Evolutionary conservation across 2,797 vertebrate genomes (phyloP).

Genomic region (Thalassophryne amazonica): DNA sequence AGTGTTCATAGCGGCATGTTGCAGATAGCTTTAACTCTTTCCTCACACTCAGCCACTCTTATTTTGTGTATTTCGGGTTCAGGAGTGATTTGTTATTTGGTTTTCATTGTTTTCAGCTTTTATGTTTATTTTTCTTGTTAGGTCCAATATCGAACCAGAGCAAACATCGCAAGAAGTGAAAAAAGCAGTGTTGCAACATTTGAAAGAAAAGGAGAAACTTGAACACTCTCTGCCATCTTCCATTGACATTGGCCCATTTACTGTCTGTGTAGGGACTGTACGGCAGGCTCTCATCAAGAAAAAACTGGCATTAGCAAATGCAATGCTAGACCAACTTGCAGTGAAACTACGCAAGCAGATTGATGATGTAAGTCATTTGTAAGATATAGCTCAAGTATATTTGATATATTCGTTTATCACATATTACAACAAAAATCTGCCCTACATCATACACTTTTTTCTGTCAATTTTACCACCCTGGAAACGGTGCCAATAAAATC

Average conservation of each 20-base stretch:
- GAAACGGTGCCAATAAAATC: no score
- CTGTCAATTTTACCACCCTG: no score
- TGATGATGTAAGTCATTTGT: constrained; percentile 75
- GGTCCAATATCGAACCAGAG: constrained; percentile 68
- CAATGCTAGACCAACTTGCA: constrained; percentile 79
- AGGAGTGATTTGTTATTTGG: no score
- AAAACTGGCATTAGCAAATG: constrained; percentile 74
- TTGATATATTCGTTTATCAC: no score
- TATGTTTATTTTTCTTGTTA: constrained; percentile 52
- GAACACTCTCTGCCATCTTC: constrained; percentile 77
- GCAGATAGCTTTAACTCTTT: no score
- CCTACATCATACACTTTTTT: no score
- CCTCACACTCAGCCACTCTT: no score
- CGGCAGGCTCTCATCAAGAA: constrained; percentile 83
- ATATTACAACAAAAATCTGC: no score
- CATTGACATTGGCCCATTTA: constrained; percentile 88
- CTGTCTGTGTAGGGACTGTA: constrained; percentile 75
- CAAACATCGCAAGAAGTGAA: constrained; percentile 75
- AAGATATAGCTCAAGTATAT: not conserved
- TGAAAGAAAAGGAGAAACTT: constrained; percentile 80
- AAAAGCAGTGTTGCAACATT: constrained; percentile 74
- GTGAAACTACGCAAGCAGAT: constrained; percentile 78
- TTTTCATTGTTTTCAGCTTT: not conserved
- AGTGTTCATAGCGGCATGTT: no score
- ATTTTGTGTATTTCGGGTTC: no score